These are phyloP conservation scores for Hermetia illucens DNA, from an alignment of 1,140 invertebrate species.

Conservation along the genomic window DNA sequence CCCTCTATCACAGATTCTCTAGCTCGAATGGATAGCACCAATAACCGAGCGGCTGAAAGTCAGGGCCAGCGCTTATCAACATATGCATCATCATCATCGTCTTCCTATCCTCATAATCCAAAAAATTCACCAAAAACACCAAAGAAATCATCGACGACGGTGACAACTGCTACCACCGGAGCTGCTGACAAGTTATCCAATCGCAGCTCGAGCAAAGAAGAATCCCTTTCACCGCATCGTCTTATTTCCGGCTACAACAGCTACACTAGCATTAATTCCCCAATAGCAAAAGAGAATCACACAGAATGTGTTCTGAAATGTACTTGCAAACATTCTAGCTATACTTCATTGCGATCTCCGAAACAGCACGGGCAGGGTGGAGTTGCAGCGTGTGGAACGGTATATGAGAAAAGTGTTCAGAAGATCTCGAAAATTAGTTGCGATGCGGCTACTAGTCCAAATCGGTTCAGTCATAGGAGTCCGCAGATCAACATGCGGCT, in stretches of 20 bases:
- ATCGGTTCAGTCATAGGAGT: background rate
- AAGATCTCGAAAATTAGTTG: background rate
- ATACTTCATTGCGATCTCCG: background rate
- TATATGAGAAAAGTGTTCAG: background rate
- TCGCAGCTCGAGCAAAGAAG: background rate
- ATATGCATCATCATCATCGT: slow-evolving; percentile 1
- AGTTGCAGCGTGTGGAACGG: background rate
- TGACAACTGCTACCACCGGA: background rate
- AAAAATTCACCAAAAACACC: slow-evolving; percentile 1
- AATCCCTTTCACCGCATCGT: background rate
- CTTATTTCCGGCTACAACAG: background rate
- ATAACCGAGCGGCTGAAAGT: slow-evolving; percentile 3
- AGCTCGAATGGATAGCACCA: slow-evolving; percentile 1
- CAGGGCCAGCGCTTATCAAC: slow-evolving; percentile 2
- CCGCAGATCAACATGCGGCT: background rate
- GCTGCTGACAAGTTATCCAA: background rate
- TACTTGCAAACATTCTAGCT: background rate
- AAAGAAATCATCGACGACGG: background rate
- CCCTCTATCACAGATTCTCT: slow-evolving; percentile 13
- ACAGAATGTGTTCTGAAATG: slow-evolving; percentile 1
- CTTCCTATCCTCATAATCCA: background rate
- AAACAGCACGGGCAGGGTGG: background rate
- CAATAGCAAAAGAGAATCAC: background rate
- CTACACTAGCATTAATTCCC: background rate
- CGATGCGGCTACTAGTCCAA: slow-evolving; percentile 5